Conservation (phyloP, 2,888 invertebrate genomes). For the Volucella inanis region DNA sequence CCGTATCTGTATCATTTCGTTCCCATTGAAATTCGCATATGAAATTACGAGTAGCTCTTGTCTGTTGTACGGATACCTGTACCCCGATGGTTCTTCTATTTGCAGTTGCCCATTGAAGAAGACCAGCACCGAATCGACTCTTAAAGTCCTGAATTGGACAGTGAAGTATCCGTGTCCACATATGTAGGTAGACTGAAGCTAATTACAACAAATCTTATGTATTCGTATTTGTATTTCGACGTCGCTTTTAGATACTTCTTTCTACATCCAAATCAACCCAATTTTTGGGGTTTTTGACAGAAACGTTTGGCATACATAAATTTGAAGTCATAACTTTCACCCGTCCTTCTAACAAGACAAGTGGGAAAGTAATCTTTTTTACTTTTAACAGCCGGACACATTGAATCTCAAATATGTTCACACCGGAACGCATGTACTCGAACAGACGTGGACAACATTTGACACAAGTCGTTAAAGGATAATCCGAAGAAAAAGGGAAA, state of each 20-base stretch:
- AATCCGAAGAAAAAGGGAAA: slow-evolving; percentile 43
- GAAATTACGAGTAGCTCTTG: slow-evolving; percentile 31
- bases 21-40: slow-evolving; percentile 69
- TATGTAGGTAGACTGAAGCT: neutral
- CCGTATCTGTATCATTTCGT: slow-evolving; percentile 46
- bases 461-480: slow-evolving; percentile 42
- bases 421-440: slow-evolving; percentile 23
- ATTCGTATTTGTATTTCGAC: slow-evolving; percentile 36
- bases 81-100: slow-evolving; percentile 53
- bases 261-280: neutral
- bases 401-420: slow-evolving; percentile 28
- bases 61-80: slow-evolving; percentile 55
- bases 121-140: slow-evolving; percentile 12
- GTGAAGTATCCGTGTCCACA: neutral
- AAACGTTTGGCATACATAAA: slow-evolving; percentile 39
- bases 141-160: slow-evolving; percentile 2
- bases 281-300: neutral
- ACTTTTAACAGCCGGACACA: slow-evolving; percentile 10
- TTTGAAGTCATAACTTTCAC: slow-evolving; percentile 68
- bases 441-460: slow-evolving; percentile 24
- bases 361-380: slow-evolving; percentile 42
- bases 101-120: slow-evolving; percentile 42
- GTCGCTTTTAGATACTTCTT: slow-evolving; percentile 29
- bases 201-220: slow-evolving; percentile 52
- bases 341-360: slow-evolving; percentile 59